Evolutionary conservation across 2,888 invertebrate species (phyloP), one percentile per base, ranked within the genome.

Genomic region (Apoda limacodes): DNA sequence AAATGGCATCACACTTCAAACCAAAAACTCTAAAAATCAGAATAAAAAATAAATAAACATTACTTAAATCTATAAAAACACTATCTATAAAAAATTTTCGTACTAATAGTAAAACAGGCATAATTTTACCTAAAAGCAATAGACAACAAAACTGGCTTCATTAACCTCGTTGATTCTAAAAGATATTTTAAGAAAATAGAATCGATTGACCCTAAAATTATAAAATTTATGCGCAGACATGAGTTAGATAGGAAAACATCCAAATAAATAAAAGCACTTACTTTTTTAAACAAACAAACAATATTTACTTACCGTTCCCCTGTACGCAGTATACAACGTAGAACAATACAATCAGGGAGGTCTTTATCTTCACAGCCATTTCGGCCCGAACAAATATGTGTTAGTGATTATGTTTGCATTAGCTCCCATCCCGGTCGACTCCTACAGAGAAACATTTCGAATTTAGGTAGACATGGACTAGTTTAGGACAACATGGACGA

Each of bases 361-460:
- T 60, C 55, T 57, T 69, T 52, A 59, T 59, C 48, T 63, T 60
- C 57, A 61, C 63, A 67, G 74, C 67, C 80, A 80, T 80, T 56
- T 55, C 60, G 65, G 62, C 60, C 62, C 60, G 41, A 60, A 54
- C 57, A 69, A 65, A 66, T 67, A 59, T 54, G 50, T 57, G 50
- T 52, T 48, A 47, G 45, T 48, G 51, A 52, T 55, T 47, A 52
- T 65, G 46, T 66, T 63, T 63, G 54, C 56, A 63, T 57, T 55
- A 42, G 60, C 53, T 63, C 70, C 78, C 78, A 78, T 78, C 57
- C 74, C 78, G 72, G 50, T 54, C 47, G 45, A 37, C 42, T 43
- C 47, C 39, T 45, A 30, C 43, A 37, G 45, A 40, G 45, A 42
- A 25, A n/a, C 35, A 35, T 39, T 28, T 32, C 17, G 14, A 20